phyloP scores from a whole-genome alignment of 2,113 vertebrate species.

The Motacilla alba region DNA sequence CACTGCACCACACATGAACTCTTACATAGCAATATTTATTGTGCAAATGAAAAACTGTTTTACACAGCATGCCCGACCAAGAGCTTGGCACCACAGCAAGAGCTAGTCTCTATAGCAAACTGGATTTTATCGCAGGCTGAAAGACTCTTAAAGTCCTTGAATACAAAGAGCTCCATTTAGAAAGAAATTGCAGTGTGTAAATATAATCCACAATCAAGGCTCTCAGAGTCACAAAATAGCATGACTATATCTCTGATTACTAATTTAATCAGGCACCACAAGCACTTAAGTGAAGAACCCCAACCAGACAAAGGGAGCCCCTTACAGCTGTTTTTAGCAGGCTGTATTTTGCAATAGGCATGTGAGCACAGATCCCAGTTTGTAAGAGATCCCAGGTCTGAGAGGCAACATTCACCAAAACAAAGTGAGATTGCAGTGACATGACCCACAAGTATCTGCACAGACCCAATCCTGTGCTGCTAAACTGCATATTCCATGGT shows the following conservation, averaged over 20 bases:
- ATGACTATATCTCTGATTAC: constrained; percentile 70
- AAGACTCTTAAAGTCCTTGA: constrained; percentile 65
- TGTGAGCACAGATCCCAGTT: neutral
- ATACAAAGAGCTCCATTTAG: constrained; percentile 74
- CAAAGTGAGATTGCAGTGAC: neutral
- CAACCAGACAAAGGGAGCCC: constrained; percentile 49
- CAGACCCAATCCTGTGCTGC: neutral
- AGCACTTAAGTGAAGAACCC: constrained; percentile 65
- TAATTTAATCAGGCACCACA: constrained; percentile 72
- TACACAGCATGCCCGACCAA: neutral
- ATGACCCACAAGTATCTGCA: neutral
- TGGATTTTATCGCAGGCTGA: constrained; percentile 49
- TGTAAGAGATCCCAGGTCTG: constrained; percentile 17
- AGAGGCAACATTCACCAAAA: constrained; percentile 21
- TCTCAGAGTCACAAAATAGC: constrained; percentile 73
- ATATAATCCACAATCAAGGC: constrained; percentile 77
- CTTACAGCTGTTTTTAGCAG: constrained; percentile 15
- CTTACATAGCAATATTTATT: neutral
- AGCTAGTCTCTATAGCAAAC: constrained; percentile 18
- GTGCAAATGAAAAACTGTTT: constrained; percentile 8
- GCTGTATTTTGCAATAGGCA: neutral
- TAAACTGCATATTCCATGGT: accelerated
- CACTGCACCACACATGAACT: constrained; percentile 19
- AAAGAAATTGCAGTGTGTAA: constrained; percentile 74
- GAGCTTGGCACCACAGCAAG: constrained; percentile 40